Base-by-base conservation (phyloP, 1,140 invertebrate species). In the Drosophila carrolli region DNA sequence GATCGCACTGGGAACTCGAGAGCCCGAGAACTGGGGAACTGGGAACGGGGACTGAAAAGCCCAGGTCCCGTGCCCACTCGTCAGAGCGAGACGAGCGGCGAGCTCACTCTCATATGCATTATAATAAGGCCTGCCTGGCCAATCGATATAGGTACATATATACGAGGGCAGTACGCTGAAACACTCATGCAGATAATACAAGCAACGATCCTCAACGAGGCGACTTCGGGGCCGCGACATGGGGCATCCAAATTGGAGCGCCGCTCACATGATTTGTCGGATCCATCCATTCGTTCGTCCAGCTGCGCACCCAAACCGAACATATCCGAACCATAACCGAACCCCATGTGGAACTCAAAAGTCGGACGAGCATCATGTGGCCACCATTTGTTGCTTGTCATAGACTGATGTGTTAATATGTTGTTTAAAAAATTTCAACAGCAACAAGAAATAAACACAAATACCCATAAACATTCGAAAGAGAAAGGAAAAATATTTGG, bases 341-440 rank as follows among this genome's bases (percentile, higher is more conserved):
- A 46, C 43, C 27, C 38, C 19, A 23, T 44, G 16, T 41, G 29
- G 60, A 19, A 23, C 38, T 19, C 61, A 41, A 65, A 38, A 40
- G 72, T 57, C 48, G 51, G 50, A 66, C 48, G 73, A 86, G 82
- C 83, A 88, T 88, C 83, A 88, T 86, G 85, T 88, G 83, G 46
- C 65, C 75, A 70, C 65, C 73, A 78, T 51, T 71, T 79, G 66
- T 76, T 59, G 57, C 83, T 83, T 80, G 83, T 83, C 79, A 70
- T 62, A 75, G 75, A 61, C 79, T 88, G 84, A 88, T 88, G 83
- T 88, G 83, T 83, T 88, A 86, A 86, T 86, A 86, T 88, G 68
- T 85, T 72, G 58, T 65, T 81, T 76, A 73, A 77, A 70, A 78
- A 75, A 57, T 37, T 62, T 32, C 14, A 53, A 27, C 32, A 70